These are phyloP conservation scores for Penaeus japonicus DNA, from an alignment of 1,140 invertebrate species.

Conservation along the genomic window DNA sequence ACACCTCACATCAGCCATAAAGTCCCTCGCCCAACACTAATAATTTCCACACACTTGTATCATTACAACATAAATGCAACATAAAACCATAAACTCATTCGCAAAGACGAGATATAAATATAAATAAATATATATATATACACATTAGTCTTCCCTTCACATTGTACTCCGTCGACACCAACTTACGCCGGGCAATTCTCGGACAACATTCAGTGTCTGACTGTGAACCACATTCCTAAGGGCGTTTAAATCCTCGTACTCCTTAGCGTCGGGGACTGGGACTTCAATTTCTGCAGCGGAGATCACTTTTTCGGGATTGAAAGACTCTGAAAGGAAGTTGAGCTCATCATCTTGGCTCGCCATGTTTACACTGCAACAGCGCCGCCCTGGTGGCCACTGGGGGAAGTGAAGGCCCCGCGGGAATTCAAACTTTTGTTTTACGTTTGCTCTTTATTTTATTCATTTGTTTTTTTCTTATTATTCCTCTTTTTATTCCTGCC, in stretches of 20 bases:
- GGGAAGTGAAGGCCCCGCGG: background rate
- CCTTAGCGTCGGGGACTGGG: conserved; percentile 19
- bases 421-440: too few species aligned
- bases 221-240: conserved; percentile 28
- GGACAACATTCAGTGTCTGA: conserved; percentile 27
- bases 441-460: too few species aligned
- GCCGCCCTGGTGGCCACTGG: conserved; percentile 16
- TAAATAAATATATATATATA: background rate
- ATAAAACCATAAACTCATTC: too few species aligned
- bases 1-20: too few species aligned
- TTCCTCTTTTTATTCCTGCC: too few species aligned
- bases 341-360: background rate
- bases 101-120: too few species aligned
- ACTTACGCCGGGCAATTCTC: conserved; percentile 49
- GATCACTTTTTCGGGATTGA: conserved; percentile 23
- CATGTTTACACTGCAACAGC: conserved; percentile 49
- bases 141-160: background rate
- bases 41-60: too few species aligned
- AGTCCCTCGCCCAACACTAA: too few species aligned
- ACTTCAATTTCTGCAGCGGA: background rate
- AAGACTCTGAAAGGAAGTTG: background rate
- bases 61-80: too few species aligned
- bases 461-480: too few species aligned
- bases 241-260: conserved; percentile 35
- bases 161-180: background rate